phyloP scores from a whole-genome alignment of 2,888 invertebrate genomes.

The Erebia palarica region DNA sequence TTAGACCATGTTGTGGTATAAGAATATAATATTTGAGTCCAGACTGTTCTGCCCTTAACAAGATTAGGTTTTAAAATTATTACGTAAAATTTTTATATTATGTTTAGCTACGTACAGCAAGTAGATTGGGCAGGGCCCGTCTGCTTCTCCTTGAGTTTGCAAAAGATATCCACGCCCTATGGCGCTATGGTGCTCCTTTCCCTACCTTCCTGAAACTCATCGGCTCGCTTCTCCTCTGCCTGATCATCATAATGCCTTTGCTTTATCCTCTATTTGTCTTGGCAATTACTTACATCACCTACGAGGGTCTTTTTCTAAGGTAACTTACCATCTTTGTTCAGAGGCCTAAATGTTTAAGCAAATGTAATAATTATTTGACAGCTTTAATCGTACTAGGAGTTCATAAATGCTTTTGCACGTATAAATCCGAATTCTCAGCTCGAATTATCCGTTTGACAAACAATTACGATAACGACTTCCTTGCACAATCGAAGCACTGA shows the following conservation, averaged over 20 bases:
- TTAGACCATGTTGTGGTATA: too few relatives aligned
- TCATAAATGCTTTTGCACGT: too few relatives aligned
- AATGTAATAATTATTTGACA: too few relatives aligned
- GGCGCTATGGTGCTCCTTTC: conserved; percentile 76
- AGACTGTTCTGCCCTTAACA: too few relatives aligned
- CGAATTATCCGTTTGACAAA: too few relatives aligned
- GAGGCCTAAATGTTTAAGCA: background rate
- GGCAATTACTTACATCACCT: conserved; percentile 64
- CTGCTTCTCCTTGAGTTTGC: conserved; percentile 64
- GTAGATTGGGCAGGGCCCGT: conserved; percentile 59
- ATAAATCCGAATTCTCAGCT: too few relatives aligned
- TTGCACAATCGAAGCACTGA: too few relatives aligned
- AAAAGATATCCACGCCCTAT: conserved; percentile 64
- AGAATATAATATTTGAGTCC: too few relatives aligned
- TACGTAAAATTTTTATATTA: background rate
- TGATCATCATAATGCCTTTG: conserved; percentile 66
- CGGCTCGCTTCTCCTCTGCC: conserved; percentile 66
- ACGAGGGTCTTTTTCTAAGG: conserved; percentile 70
- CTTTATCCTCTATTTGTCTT: conserved; percentile 68
- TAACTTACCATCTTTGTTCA: conserved; percentile 39
- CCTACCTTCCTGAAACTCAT: conserved; percentile 77
- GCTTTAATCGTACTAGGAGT: too few relatives aligned
- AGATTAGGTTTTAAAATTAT: too few relatives aligned
- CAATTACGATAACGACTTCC: too few relatives aligned
- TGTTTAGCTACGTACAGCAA: conserved; percentile 62